Evolutionary conservation across 2,888 invertebrate species (phyloP).

Genomic region (Saturnia japonica): DNA sequence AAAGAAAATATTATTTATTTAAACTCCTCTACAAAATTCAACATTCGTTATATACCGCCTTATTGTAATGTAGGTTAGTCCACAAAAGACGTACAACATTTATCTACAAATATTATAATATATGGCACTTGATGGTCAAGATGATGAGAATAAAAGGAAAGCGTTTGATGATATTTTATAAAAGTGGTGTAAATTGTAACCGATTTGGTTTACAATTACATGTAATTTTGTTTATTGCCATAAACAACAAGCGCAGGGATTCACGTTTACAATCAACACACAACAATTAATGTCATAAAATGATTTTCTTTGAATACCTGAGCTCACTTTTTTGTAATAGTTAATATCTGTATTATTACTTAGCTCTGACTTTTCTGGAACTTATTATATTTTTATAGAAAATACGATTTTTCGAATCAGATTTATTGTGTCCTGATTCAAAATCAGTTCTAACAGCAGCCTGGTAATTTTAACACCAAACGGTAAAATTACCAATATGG

Average conservation of each 20-base stretch:
- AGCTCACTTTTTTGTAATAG: too few relatives aligned
- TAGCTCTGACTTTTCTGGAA: too few relatives aligned
- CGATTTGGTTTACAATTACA: constrained; percentile 11
- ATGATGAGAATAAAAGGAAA: constrained; percentile 42
- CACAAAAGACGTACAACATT: constrained; percentile 49
- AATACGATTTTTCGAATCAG: too few relatives aligned
- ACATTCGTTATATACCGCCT: constrained; percentile 65
- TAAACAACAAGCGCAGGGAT: not conserved
- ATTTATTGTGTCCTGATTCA: too few relatives aligned
- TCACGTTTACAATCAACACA: not conserved
- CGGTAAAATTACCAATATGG: too few relatives aligned
- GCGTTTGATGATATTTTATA: constrained; percentile 24
- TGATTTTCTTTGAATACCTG: too few relatives aligned
- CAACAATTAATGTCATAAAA: too few relatives aligned
- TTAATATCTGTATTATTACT: too few relatives aligned
- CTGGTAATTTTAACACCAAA: too few relatives aligned
- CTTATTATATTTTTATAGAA: too few relatives aligned
- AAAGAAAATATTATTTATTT: constrained; percentile 81
- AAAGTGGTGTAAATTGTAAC: not conserved
- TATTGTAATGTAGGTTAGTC: constrained; percentile 59
- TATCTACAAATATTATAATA: constrained; percentile 55
- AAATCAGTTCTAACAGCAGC: too few relatives aligned
- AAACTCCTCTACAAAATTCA: constrained; percentile 73
- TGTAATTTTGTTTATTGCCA: not conserved
- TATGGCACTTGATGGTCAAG: constrained; percentile 41